Base-by-base conservation (phyloP, 2,113 vertebrate genomes). In the Lepisosteus osseus region DNA sequence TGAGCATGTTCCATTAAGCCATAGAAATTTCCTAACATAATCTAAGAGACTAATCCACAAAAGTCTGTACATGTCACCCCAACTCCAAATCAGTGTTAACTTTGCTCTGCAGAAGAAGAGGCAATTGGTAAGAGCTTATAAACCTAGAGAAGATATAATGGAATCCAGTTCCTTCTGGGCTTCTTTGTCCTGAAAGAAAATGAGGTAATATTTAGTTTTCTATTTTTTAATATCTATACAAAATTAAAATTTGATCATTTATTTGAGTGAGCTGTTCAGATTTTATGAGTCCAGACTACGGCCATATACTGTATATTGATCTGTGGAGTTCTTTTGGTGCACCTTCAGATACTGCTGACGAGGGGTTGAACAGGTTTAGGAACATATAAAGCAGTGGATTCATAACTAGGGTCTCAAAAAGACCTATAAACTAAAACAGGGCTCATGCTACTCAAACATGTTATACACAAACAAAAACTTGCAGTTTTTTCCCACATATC, bases 131-230 rank as follows among this genome's bases (percentile, higher is more conserved):
- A 29, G 29, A 51, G 47, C 41, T 92, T 83, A 87, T 68, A 87
- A 41, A 79, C 90, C 90, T 72, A 96, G 87, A 0, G 87, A 85
- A 14, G 82, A 82, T 47, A 88, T 85, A 72, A 97, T 88, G 74
- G 77, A 80, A 76, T 93, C 89, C 78, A 97, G 84, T 72, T 96
- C 94, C 79, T 91, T 94, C 76, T 95, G 91, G 76, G 94, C 93
- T 40, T 96, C 92, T 84, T 92, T 87, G 77, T 97, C 95, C 97
- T 98, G 80, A 69, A 88, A 81, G 75, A 79, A 85, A 80, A 86
- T 72, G 79, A 51, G 82, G 76, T 79, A 78, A 70, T 76, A 80
- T 0, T 59, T 74, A 78, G 55, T 61, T 70, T 77, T 74, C 5
- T 76, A 80, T 70, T 82, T 68, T 75, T 77, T 76, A 11, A 68